A percentile compares a stretch with the other conserved stretches of the same genome.
Evolutionary conservation across 2,888 invertebrate genomes (phyloP).

Genomic region (Chaetoderma sp.): DNA sequence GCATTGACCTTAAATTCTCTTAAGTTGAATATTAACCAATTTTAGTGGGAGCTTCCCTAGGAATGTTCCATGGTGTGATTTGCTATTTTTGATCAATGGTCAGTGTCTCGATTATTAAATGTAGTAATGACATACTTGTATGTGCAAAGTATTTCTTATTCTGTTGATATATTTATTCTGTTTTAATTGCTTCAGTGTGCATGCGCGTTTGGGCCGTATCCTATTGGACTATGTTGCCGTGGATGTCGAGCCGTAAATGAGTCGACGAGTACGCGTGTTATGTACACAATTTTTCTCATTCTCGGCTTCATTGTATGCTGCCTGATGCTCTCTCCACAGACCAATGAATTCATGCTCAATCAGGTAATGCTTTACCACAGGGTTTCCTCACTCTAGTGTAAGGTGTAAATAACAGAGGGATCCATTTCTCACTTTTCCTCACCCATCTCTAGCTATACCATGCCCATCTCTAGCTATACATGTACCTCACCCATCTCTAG

Average conservation of each 20-base stretch:
- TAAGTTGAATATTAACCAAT: too few relatives aligned
- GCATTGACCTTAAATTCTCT: too few relatives aligned
- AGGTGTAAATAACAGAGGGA: too few relatives aligned
- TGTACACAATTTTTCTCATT: slow-evolving; percentile 68
- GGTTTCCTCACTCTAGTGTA: too few relatives aligned
- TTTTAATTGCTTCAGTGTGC: slow-evolving; percentile 56
- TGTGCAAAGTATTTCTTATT: neutral
- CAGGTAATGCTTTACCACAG: too few relatives aligned
- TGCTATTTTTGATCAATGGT: neutral
- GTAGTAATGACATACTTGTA: neutral
- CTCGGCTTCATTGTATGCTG: slow-evolving; percentile 66
- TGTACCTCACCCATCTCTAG: too few relatives aligned
- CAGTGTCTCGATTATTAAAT: neutral
- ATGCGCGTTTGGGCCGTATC: slow-evolving; percentile 69
- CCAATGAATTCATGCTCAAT: slow-evolving; percentile 47
- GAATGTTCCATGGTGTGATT: too few relatives aligned
- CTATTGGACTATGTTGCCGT: slow-evolving; percentile 68
- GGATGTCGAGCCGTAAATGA: slow-evolving; percentile 67
- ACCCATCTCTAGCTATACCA: too few relatives aligned
- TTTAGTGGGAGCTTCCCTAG: too few relatives aligned
- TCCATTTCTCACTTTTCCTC: too few relatives aligned
- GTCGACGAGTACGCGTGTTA: slow-evolving; percentile 69
- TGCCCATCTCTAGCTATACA: too few relatives aligned
- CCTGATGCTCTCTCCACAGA: slow-evolving; percentile 68
- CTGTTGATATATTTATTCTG: neutral